Evolutionary conservation across 2,888 invertebrate species (phyloP).

Genomic region (Euphydryas editha): DNA sequence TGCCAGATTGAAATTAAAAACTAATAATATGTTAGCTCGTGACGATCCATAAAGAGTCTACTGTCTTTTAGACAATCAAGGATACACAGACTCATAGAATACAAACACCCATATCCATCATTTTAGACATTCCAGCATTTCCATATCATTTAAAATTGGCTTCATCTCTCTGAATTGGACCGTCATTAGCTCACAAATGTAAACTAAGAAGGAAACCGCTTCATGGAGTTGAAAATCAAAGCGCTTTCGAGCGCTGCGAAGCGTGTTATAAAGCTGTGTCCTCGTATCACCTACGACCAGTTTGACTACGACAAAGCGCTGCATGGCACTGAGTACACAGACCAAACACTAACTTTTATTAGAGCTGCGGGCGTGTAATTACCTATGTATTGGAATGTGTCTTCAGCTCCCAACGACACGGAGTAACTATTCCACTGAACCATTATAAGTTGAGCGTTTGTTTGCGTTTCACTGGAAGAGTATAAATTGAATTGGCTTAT

Average conservation of each 20-base stretch:
- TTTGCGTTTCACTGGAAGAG: background rate
- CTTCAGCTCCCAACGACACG: background rate
- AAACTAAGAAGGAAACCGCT: conserved; percentile 9
- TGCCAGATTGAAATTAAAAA: too few relatives aligned
- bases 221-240: conserved; percentile 14
- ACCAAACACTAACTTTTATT: conserved; percentile 30
- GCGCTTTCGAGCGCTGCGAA: conserved; percentile 12
- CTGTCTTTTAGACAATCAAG: too few relatives aligned
- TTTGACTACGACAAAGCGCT: conserved; percentile 21
- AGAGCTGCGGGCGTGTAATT: conserved; percentile 28
- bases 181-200: conserved; percentile 6
- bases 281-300: conserved; percentile 11
- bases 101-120: background rate
- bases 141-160: background rate
- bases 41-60: too few relatives aligned
- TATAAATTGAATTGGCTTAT: background rate
- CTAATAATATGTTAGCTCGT: too few relatives aligned
- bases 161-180: background rate
- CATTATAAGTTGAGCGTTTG: background rate
- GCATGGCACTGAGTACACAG: conserved; percentile 25
- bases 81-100: too few relatives aligned
- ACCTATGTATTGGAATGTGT: conserved; percentile 21
- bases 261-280: conserved; percentile 19
- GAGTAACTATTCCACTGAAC: background rate
- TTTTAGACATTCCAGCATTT: background rate